Percentiles rank a stretch among this genome's conserved stretches.
These are phyloP conservation scores for Manduca sexta DNA, from an alignment of 1,140 invertebrate genomes.

Conservation along the genomic window DNA sequence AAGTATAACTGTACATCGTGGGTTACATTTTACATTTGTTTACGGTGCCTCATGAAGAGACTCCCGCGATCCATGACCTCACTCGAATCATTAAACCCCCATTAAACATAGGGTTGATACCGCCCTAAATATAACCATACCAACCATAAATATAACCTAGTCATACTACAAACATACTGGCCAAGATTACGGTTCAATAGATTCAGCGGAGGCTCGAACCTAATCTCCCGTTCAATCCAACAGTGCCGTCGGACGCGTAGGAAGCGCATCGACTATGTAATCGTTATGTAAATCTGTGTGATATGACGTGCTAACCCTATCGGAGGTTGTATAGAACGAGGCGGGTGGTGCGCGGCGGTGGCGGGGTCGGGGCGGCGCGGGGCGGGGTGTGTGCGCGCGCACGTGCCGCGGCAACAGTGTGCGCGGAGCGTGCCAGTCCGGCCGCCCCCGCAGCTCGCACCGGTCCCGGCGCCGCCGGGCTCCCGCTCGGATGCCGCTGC, in stretches of 20 bases:
- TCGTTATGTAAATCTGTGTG: constrained; percentile 21
- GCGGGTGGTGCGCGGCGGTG: constrained; percentile 18
- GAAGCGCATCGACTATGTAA: constrained; percentile 1
- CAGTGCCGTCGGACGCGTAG: background rate
- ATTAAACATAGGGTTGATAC: constrained; percentile 13
- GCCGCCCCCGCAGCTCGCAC: constrained; percentile 54
- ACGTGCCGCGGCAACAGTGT: constrained; percentile 25
- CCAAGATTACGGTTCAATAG: background rate
- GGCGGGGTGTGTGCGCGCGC: constrained; percentile 14
- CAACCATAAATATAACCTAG: background rate
- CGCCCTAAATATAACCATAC: too few relatives aligned
- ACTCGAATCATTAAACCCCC: constrained; percentile 13
- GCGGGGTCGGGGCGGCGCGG: constrained; percentile 6
- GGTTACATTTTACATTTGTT: constrained; percentile 10
- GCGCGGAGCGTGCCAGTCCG: constrained; percentile 46
- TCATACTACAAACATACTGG: background rate
- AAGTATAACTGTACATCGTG: background rate
- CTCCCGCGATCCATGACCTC: constrained; percentile 19
- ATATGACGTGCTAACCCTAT: constrained; percentile 25
- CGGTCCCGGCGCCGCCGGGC: constrained; percentile 58
- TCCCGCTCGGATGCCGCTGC: constrained; percentile 61
- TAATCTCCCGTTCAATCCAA: background rate
- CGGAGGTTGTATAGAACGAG: constrained; percentile 37
- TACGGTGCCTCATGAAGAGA: constrained; percentile 10
- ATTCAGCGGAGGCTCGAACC: too few relatives aligned